Evolutionary conservation across 2,113 vertebrate species (phyloP).

Genomic region (Cinclus cinclus): DNA sequence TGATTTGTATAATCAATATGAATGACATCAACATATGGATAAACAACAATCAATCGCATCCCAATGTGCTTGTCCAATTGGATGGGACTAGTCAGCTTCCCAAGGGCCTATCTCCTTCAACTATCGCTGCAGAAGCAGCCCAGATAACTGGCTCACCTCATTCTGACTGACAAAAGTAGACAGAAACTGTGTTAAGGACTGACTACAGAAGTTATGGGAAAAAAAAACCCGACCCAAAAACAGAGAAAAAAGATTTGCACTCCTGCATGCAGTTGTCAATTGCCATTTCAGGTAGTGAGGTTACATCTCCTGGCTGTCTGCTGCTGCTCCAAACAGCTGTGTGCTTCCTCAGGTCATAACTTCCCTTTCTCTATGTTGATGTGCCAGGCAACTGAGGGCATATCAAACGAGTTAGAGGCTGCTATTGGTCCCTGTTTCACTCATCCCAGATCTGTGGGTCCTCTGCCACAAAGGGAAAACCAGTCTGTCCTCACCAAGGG

Average conservation of each 20-base stretch:
- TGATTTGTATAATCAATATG: background rate
- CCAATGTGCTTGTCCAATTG: background rate
- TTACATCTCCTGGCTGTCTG: background rate
- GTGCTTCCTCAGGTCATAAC: background rate
- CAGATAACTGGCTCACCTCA: background rate
- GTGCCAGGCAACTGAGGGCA: background rate
- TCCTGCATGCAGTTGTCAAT: background rate
- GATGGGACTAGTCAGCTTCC: background rate
- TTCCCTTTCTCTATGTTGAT: background rate
- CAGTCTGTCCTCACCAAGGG: background rate
- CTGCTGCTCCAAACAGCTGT: background rate
- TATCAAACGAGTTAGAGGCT: background rate
- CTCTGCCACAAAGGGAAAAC: background rate
- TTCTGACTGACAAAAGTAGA: background rate
- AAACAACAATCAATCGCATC: accelerated
- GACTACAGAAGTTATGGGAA: background rate
- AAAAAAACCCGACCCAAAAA: background rate
- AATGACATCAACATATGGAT: background rate
- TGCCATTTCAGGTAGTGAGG: background rate
- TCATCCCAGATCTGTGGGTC: background rate
- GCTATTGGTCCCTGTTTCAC: background rate
- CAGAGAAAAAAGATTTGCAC: background rate
- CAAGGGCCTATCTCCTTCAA: accelerated
- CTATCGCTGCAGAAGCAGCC: background rate
- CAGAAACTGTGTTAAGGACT: background rate